Evolutionary conservation across 1,140 invertebrate species (phyloP).

Genomic region (Drosophila auraria): DNA sequence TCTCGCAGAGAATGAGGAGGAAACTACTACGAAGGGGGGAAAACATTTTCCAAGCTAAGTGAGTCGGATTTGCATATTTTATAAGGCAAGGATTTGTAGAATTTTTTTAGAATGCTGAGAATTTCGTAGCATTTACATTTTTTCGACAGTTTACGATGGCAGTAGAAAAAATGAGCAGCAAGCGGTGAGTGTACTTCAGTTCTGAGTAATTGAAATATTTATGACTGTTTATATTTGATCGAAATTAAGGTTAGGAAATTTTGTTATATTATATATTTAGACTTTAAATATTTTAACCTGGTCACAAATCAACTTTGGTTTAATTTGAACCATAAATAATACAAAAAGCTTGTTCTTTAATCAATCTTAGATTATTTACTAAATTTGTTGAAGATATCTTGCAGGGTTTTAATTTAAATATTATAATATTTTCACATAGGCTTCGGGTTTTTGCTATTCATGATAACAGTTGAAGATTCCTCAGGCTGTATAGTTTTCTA

Average conservation of each 20-base stretch:
- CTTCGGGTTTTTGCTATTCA: too few relatives aligned
- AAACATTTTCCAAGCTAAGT: conserved; percentile 35
- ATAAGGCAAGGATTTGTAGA: conserved; percentile 32
- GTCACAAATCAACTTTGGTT: background rate
- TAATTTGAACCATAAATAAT: background rate
- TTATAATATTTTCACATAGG: too few relatives aligned
- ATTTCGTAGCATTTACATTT: conserved; percentile 45
- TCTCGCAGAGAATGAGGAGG: conserved; percentile 11
- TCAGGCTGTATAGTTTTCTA: background rate
- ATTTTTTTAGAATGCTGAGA: conserved; percentile 39
- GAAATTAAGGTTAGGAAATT: too few relatives aligned
- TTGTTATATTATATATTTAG: background rate
- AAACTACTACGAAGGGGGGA: conserved; percentile 14
- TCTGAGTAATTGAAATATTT: conserved; percentile 42
- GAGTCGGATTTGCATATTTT: conserved; percentile 59
- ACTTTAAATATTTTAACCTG: too few relatives aligned
- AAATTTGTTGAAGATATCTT: too few relatives aligned
- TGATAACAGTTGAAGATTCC: too few relatives aligned
- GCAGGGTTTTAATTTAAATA: too few relatives aligned
- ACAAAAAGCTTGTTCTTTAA: too few relatives aligned
- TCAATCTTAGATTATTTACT: too few relatives aligned
- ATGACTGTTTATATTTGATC: background rate
- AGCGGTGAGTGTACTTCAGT: background rate
- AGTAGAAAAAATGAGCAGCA: background rate
- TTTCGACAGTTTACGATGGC: conserved; percentile 37